Evolutionary conservation across 92 coral and sea anemone genomes (phyloP), one percentile per base, ranked within the genome.

Genomic region (Desmophyllum pertusum): DNA sequence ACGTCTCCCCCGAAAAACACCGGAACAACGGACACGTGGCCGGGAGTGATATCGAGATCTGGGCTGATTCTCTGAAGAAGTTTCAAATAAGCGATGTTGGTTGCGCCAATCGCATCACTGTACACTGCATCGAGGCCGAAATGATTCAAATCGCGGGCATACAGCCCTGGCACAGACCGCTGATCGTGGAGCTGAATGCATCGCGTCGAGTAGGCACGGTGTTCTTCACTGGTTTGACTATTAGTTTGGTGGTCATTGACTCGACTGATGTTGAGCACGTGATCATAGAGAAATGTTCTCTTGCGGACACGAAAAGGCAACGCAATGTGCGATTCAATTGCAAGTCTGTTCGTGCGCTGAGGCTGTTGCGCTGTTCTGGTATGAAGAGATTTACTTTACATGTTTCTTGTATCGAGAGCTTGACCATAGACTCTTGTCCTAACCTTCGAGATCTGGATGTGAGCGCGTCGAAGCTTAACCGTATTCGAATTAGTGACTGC

Each of bases 261-360:
- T 67, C 89, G 15, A 89, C 84, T 45, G 55, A 37, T 17, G 85
- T 93, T 23, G 88, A 75, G 7, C 83, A 80, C 68, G 73, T 91
- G 33, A 83, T 93, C 3, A 70, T 93, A 27, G 82, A 87, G 77
- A 66, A 78, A 27, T 93, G 98, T 71, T 83, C 89, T 37, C 86
- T 91, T 25, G 84, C 93, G 39, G 51, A 53, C 63, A 80, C 71
- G 25, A 88, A 80, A 23, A 40, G 64, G 42, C 66, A 84, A 30
- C 86, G 98, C 71, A 84, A 83, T 46, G 84, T 93, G 89, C 89
- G 85, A 45, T 78, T 93, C 55, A 92, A 90, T 71, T 93, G 95
- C 80, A 87, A 84, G 39, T 50, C 70, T 9, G 48, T 93, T 41
- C 85, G 88, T 10, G 92, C 90, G 29, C 71, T 93, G 45, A 78